A percentile compares a stretch with the other conserved stretches of the same genome.
phyloP scores from a whole-genome alignment of 2,797 vertebrate species.

The Crenichthys baileyi region DNA sequence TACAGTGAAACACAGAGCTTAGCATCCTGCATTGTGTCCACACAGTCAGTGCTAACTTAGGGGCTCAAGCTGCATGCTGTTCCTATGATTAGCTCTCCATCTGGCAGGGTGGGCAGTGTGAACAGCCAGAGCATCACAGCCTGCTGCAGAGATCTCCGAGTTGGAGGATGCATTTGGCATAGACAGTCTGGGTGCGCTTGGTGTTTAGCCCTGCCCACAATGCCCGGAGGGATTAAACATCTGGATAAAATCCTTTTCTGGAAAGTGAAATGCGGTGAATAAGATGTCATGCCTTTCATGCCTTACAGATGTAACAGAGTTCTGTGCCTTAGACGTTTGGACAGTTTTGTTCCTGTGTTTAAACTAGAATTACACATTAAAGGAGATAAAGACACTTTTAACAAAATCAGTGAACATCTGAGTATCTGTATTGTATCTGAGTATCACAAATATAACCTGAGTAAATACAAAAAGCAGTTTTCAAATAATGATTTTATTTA shows the following conservation, averaged over 20 bases:
- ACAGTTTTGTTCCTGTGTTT: background rate
- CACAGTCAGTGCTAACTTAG: conserved; percentile 64
- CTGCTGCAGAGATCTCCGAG: conserved; percentile 65
- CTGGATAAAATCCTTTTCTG: conserved; percentile 43
- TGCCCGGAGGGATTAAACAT: conserved; percentile 53
- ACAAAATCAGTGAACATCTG: background rate
- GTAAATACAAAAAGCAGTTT: too few relatives aligned
- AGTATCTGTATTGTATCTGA: background rate
- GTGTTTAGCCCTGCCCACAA: conserved; percentile 35
- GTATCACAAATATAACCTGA: too few relatives aligned
- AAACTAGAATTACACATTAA: background rate
- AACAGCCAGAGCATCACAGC: conserved; percentile 64
- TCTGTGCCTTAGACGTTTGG: conserved; percentile 3
- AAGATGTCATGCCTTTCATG: conserved; percentile 18
- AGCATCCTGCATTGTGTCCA: conserved; percentile 65
- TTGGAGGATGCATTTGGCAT: conserved; percentile 60
- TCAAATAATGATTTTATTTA: too few relatives aligned
- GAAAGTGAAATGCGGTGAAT: conserved; percentile 35
- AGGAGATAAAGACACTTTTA: background rate
- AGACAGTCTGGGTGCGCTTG: conserved; percentile 39
- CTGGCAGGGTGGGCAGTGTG: conserved; percentile 73
- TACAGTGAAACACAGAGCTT: conserved; percentile 55
- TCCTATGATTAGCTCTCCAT: conserved; percentile 83
- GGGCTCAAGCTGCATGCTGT: conserved; percentile 72
- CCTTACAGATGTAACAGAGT: background rate